phyloP scores from a whole-genome alignment of 2,113 vertebrate genomes.

The Forbesichthys agassizii region DNA sequence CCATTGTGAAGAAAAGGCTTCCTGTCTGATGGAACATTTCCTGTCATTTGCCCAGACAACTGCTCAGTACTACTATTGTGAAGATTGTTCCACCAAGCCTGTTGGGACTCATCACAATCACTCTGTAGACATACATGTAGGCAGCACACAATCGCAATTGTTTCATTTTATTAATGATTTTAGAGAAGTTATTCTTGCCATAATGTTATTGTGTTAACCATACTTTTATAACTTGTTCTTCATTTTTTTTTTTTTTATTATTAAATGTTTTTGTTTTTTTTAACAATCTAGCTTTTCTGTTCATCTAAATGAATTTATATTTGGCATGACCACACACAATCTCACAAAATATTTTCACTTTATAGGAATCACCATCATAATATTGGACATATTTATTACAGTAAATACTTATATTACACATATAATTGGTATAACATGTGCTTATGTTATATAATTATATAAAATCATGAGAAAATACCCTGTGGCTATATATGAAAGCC shows the following conservation, averaged over 20 bases:
- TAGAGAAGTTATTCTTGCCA: neutral
- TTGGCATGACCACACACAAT: too few species aligned
- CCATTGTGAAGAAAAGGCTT: conserved; percentile 77
- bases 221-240: conserved; percentile 37
- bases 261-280: neutral
- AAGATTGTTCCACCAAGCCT: neutral
- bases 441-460: too few species aligned
- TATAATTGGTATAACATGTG: too few species aligned
- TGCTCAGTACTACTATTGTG: conserved; percentile 44
- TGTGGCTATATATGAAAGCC: too few species aligned
- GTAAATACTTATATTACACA: too few species aligned
- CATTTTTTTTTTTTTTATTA: neutral
- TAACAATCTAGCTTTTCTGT: neutral
- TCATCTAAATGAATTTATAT: too few species aligned
- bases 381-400: too few species aligned
- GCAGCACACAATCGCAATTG: neutral
- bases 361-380: too few species aligned
- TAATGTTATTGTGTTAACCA: conserved; percentile 20
- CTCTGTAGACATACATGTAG: neutral
- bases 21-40: conserved; percentile 64
- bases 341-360: too few species aligned
- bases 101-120: conserved; percentile 51
- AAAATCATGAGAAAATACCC: too few species aligned
- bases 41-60: conserved; percentile 28
- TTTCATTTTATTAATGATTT: neutral